Base-by-base conservation (phyloP, 2,888 invertebrate genomes). In the Clitarchus hookeri region DNA sequence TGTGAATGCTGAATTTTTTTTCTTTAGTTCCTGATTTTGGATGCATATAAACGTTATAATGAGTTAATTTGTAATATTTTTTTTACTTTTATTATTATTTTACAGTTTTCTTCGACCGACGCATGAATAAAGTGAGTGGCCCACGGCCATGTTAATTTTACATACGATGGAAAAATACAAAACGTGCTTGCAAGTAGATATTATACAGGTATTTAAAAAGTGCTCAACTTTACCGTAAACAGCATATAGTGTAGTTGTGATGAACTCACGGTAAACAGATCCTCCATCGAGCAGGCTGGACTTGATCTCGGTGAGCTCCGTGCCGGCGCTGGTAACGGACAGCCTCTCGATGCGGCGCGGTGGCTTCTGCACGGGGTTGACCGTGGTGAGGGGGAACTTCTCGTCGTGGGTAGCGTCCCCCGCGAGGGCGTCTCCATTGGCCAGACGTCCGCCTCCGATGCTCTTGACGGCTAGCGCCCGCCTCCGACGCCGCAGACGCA, bases 281-380 rank as follows among this genome's bases (percentile, higher is more conserved):
- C 80, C 48, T 80, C 85, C 86, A 48, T 85, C 87, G 36, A 85
- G 83, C 48, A 85, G 84, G 16, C 80, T 85, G 27, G 85, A 77
- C 84, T 86, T 86, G 80, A 78, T 84, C 23, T 84, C 79, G 11
- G 86, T 44, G 53, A 86, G 78, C 53, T 86, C 85, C n/a, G 85
- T 85, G 53, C 84, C 80, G 23, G 86, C 25, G 44, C 85, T 85
- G 25, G 84, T 80, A 27, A 86, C 86, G 65, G 84, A 86, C 19
- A 88, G 86, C 83, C 87, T 88, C 87, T 96, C 96, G 88, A 95
- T 96, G 87, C 96, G 93, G 84, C 97, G 92, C 9, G 96, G 96
- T 0, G 97, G 96, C 90, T 97, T 97, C 87, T 96, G 95, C 26
- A 97, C 95, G 0, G 97, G 97, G 92, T 97, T 97, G 48, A 97